These are phyloP conservation scores for Drosophila falleni DNA, from an alignment of 2,888 invertebrate genomes.

Conservation along the genomic window DNA sequence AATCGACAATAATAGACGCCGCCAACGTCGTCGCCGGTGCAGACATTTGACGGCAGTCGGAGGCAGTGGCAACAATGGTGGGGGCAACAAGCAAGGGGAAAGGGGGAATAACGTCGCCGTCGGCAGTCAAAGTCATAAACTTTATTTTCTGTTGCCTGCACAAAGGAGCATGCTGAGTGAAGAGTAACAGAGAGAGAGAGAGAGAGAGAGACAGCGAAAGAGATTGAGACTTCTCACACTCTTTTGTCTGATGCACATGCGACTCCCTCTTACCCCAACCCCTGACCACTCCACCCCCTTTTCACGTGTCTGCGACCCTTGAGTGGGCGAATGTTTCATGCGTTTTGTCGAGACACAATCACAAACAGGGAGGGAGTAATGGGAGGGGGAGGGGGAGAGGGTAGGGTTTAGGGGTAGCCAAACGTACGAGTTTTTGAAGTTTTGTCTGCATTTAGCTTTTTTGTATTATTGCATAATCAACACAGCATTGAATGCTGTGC, in stretches of 20 bases:
- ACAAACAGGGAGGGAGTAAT: conserved; percentile 37
- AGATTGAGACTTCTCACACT: conserved; percentile 52
- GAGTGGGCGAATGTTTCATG: conserved; percentile 78
- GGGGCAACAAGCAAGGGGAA: no score
- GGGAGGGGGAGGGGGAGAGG: not conserved
- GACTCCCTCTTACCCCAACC: conserved; percentile 17
- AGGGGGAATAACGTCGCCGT: conserved; percentile 48
- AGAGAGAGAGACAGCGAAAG: conserved; percentile 17
- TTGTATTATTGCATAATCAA: conserved; percentile 62
- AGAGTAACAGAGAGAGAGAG: conserved; percentile 21
- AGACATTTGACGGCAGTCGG: conserved; percentile 56
- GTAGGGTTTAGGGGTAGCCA: conserved; percentile 4
- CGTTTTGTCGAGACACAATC: conserved; percentile 78
- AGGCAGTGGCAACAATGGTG: not conserved
- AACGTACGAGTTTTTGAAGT: conserved; percentile 16
- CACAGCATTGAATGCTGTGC: conserved; percentile 64
- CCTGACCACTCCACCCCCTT: not conserved
- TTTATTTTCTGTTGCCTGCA: conserved; percentile 81
- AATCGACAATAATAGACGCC: conserved; percentile 74
- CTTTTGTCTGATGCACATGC: conserved; percentile 70
- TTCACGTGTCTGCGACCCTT: conserved; percentile 64
- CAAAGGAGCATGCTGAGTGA: conserved; percentile 68
- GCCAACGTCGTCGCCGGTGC: conserved; percentile 67
- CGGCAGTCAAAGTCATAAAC: conserved; percentile 80
- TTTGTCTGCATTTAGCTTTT: conserved; percentile 31